Evolutionary conservation across 2,797 vertebrate species (phyloP), one percentile per base, ranked within the genome.

Genomic region (Tokudaia muenninki): DNA sequence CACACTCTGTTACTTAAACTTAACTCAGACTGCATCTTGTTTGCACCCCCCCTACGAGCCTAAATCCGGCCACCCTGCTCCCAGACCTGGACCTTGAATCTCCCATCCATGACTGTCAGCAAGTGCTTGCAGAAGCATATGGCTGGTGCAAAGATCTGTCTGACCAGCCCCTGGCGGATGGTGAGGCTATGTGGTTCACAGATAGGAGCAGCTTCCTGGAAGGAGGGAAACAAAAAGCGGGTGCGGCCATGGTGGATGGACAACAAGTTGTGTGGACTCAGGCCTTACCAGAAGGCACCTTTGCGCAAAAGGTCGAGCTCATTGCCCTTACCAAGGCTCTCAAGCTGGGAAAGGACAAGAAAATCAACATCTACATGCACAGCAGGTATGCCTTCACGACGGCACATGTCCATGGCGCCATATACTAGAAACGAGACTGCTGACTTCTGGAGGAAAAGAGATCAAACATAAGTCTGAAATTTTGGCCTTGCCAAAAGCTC

Each of bases 11-110:
- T 87, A 41, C 41, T 41, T 41, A 41, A 41, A 8, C 17, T 87
- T 0, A 10, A 87, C 8, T 19, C 2, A 0, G 2, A 16, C 1
- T 0, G 14, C 0, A 86, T 70, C 11, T 50, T 21, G 11, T 24
- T 26, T 44, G 3, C 22, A 12, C 16, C 9, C 3, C 3, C 4
- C 47, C 0, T 41, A 13, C 1, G 3, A 29, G 29, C 1, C 29
- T 87, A 6, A 87, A 87, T 8, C 63, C 29, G 1, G 41, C 44
- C 2, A 50, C 29, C 4, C 19, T 70, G 1, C 82, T 86, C 4
- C 82, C 41, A 1, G 6, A 41, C 12, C 14, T 2, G 0, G 37
- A 29, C 24, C 10, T 22, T 5, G 41, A 47, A 1, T 0, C 19
- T 12, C 61, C 9, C 0, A 1, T 31, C 5, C 83, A 50, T 19